Evolutionary conservation across 2,797 vertebrate genomes (phyloP), one percentile per base, ranked within the genome.

Genomic region (Myotis myotis): DNA sequence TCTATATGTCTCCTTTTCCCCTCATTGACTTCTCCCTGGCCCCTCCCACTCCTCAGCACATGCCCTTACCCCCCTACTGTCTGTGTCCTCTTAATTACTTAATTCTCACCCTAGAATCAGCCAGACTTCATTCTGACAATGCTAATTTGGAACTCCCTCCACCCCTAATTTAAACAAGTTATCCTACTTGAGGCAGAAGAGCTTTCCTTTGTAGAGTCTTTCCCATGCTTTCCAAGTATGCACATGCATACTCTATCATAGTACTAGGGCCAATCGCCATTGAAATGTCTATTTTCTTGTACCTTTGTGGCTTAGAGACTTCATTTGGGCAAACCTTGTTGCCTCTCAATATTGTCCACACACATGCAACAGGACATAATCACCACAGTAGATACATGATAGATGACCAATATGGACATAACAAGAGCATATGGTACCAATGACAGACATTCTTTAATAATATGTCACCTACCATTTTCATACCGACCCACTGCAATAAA

Each of bases 161-260:
- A 2, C 12, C 15, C 53, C 68, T 57, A 33, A 70, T 49, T 84
- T 68, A 78, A 80, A 38, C 55, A 55, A 15, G 19, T n/a, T 62
- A 5, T 8, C 13, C 7, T 70, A 33, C 12, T 15, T 41, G 17
- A 95, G 28, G 4, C 19, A 38, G 28, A 64, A 2, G 25, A 78
- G 0, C 6, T 85, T 79, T 81, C 13, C 64, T 49, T 60, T 44
- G 9, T 62, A 41, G 60, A 33, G 1, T 0, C 33, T 70, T 87
- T 68, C 66, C 20, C 60, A 17, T 33, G 4, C 74, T 53, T 76
- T 33, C n/a, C 49, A 49, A 51, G 47, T 22, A 15, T 13, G 11
- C 0, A 3, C 2, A 2, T 25, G 2, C 12, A 7, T 1, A 16
- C 6, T 30, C 38, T 64, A 82, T 75, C 51, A 23, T 0, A 36